Percentiles rank a stretch among this genome's conserved stretches.
Evolutionary conservation across 2,113 vertebrate genomes (phyloP).

Genomic region (Tympanuchus pallidicinctus): DNA sequence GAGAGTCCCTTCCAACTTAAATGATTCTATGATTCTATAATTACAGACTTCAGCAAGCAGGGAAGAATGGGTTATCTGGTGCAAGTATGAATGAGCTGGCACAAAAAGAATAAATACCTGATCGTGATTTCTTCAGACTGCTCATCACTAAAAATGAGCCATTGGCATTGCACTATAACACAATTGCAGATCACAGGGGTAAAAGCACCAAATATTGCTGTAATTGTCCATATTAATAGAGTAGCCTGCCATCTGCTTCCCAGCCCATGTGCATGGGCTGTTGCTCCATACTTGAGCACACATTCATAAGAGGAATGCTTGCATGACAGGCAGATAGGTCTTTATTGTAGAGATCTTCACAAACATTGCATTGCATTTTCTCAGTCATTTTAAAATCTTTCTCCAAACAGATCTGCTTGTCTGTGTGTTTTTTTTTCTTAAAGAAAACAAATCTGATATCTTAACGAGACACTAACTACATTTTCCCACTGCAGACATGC

Average conservation of each 20-base stretch:
- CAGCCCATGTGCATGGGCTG: neutral
- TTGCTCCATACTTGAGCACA: neutral
- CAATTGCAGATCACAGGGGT: neutral
- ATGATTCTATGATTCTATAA: too few relatives aligned
- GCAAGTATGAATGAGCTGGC: neutral
- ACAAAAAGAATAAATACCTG: neutral
- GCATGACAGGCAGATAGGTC: conserved; percentile 1
- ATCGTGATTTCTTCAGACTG: neutral
- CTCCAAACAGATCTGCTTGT: neutral
- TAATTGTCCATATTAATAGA: neutral
- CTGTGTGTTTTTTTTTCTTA: neutral
- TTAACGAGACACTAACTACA: neutral
- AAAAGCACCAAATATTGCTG: neutral
- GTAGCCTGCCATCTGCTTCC: conserved; percentile 18
- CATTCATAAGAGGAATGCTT: conserved; percentile 4
- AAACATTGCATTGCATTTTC: conserved; percentile 7
- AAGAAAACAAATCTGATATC: neutral
- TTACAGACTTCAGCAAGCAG: neutral
- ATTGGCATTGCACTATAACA: neutral
- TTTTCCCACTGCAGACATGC: neutral
- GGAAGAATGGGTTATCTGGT: neutral
- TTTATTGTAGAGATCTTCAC: neutral
- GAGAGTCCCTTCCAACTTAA: too few relatives aligned
- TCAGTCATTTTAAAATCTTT: neutral
- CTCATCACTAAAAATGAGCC: neutral